Percentiles rank a stretch among this genome's conserved stretches.
Conservation (phyloP, 2,888 invertebrate genomes). For the Heliconius cydno region DNA sequence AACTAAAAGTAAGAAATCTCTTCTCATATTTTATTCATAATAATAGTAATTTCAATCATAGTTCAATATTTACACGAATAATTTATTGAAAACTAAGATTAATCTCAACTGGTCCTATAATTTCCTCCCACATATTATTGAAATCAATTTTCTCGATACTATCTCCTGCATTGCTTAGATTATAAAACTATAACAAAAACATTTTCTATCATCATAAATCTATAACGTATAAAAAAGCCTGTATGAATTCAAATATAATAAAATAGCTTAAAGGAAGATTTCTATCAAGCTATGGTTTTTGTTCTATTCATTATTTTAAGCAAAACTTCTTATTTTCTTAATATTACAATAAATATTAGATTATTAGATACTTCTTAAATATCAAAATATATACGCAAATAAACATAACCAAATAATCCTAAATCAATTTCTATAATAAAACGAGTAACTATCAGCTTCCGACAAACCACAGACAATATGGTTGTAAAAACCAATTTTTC, state of each 20-base stretch:
- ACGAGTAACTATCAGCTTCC: slow-evolving; percentile 54
- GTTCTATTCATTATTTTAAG: too few species aligned
- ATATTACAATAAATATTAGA: too few species aligned
- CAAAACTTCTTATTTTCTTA: neutral
- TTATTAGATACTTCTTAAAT: too few species aligned
- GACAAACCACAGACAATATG: slow-evolving; percentile 62
- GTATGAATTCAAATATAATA: neutral
- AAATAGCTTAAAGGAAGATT: too few species aligned
- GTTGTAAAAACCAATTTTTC: slow-evolving; percentile 56
- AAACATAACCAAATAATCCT: neutral
- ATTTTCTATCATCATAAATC: neutral
- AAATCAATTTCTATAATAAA: neutral
- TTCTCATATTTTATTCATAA: neutral
- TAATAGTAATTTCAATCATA: neutral
- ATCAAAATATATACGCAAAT: too few species aligned
- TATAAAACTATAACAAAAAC: neutral
- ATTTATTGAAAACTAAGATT: slow-evolving; percentile 19
- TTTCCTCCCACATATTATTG: slow-evolving; percentile 22
- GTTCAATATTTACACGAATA: slow-evolving; percentile 10
- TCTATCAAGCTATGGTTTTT: too few species aligned
- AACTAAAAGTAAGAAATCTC: neutral
- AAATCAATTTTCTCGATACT: slow-evolving; percentile 20
- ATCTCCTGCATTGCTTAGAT: neutral
- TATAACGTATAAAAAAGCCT: neutral
- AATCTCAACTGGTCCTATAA: slow-evolving; percentile 26